Base-by-base conservation (phyloP, 2,888 invertebrate genomes). In the Dryadula phaetusa region DNA sequence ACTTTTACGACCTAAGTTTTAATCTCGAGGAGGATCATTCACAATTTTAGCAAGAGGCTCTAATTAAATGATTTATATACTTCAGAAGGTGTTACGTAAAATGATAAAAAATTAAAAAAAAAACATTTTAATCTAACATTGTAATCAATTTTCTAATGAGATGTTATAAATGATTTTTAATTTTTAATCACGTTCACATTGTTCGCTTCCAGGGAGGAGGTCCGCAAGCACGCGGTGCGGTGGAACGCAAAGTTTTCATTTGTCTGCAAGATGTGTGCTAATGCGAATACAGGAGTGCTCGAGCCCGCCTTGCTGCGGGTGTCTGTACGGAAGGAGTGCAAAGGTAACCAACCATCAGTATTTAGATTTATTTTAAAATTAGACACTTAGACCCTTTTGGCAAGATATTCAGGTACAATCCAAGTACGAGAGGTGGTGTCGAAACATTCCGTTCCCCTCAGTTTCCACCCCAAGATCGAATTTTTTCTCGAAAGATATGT, bases 201-300 rank as follows among this genome's bases (percentile, higher is more conserved):
- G 61, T 49, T 63, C 60, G 46, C 60, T 79, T 84, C 8, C 94
- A 98, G 98, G 82, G 97, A 97, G 93, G 98, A 98, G 92, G 98
- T 99, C 72, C 95, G 95, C 77, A 97, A 98, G 87, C 98, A 99
- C 94, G 95, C 96, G 76, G 99, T 99, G 79, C 95, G 96, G 89
- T 99, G 99, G 99, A 96, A 96, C 87, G 96, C 96, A 70, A 95
- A 95, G 81, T 99, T 98, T 92, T 95, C 95, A 79, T 99, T 99
- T 90, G 95, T 96, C 73, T 99, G 98, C 94, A 98, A 99, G 93
- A 99, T 99, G 97, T 96, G 97, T 85, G 98, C 99, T 74, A 98
- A 98, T 93, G 97, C 98, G 52, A 97, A 96, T 79, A 99, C 98
- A 22, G 98, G 99, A 72, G 96, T 98, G 74, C 94, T 99, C 74